Evolutionary conservation across 37 sponge, comb jelly and placozoan genomes (phyloP), one percentile per base, ranked within the genome.

Genomic region (Oscarella lobularis): DNA sequence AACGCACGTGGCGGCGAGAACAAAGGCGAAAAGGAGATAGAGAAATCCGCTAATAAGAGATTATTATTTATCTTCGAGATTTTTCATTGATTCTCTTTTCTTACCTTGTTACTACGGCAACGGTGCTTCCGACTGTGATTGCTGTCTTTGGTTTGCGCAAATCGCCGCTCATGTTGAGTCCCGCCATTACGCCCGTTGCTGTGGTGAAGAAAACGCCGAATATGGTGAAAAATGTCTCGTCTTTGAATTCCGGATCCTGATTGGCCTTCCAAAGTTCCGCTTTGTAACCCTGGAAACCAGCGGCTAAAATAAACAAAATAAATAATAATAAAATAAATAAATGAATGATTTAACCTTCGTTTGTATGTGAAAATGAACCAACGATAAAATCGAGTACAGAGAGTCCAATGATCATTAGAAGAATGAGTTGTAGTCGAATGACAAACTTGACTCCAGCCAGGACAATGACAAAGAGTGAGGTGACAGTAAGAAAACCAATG

Each of bases 131-230:
- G 2, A 71, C 73, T 6, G 82, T 55, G 14, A 81, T 78, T 38
- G 65, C 77, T 9, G 6, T 60, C 39, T 68, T 38, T 2, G 82
- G 82, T 33, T 37, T 78, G 73, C 75, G 76, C 39, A 81, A 39
- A 33, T 81, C 82, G 2, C 77, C 69, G 40, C 35, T 37, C 82
- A 81, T 81, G 36, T 81, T 81, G 4, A 81, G 66, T 2, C 82
- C 82, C 5, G 69, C 77, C 77, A 78, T 78, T 20, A 81, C 66
- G 31, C 82, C 82, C 1, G 77, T 78, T 39, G 41, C 38, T n/a
- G 82, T 81, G 36, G 82, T 76, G 41, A 81, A 77, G 70, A 81
- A 81, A 2, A 81, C 82, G 20, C 77, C 82, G 37, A 81, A 48
- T 2, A 81, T 77, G 37, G 77, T 81, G 36, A 77, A 81, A 35